These are phyloP conservation scores for Anseranas semipalmata DNA, from an alignment of 2,113 vertebrate species.

Conservation along the genomic window DNA sequence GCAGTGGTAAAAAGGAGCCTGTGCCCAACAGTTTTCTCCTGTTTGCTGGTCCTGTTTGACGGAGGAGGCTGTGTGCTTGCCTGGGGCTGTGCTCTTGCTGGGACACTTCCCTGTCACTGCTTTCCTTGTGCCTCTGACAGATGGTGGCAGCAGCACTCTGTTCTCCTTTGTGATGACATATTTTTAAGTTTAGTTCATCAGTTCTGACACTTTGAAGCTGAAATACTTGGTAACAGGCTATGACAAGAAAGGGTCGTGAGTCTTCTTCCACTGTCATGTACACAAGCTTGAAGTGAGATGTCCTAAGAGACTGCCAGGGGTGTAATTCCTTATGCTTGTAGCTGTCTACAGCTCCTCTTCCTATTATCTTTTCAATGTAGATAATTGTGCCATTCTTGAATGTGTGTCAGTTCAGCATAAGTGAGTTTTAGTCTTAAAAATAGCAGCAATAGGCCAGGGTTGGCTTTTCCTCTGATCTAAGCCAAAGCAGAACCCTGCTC, in stretches of 20 bases:
- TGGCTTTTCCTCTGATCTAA: neutral
- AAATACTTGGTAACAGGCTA: neutral
- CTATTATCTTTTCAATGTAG: neutral
- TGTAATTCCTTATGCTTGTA: neutral
- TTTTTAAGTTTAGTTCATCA: neutral
- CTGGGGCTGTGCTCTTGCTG: neutral
- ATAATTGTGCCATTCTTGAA: neutral
- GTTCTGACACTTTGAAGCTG: neutral
- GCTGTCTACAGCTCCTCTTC: neutral
- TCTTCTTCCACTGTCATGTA: neutral
- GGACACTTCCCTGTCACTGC: neutral
- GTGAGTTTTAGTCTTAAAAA: neutral
- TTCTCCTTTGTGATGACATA: neutral
- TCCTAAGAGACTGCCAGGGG: neutral
- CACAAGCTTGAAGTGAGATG: neutral
- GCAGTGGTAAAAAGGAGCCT: rapidly evolving
- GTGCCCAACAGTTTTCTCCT: neutral
- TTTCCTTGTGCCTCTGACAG: neutral
- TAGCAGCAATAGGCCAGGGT: neutral
- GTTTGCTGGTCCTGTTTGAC: neutral
- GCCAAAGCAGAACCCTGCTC: neutral
- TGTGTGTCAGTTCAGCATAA: neutral
- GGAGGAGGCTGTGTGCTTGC: neutral
- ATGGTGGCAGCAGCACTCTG: neutral
- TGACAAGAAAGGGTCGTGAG: rapidly evolving